Evolutionary conservation across 1,140 invertebrate species (phyloP).

Genomic region (Dendrolimus kikuchii): DNA sequence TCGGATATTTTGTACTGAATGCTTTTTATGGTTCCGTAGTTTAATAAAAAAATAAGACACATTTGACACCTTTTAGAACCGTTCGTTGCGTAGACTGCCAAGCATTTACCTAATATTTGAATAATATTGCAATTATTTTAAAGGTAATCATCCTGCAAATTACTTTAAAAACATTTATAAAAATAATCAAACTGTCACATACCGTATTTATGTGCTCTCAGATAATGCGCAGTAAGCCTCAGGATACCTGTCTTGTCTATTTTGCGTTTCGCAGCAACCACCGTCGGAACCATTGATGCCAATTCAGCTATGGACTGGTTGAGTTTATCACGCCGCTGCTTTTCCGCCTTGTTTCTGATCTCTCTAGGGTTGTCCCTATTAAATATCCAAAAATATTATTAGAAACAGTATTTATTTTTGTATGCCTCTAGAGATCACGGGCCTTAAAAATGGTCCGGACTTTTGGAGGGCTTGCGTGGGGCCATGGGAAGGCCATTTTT

Average conservation of each 20-base stretch:
- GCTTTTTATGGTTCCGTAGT: no score
- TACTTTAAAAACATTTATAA: no score
- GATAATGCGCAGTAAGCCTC: conserved; percentile 84
- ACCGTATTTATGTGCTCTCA: conserved; percentile 72
- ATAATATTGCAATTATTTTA: no score
- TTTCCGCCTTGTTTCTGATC: conserved; percentile 88
- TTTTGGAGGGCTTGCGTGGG: no score
- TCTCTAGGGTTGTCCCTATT: conserved; percentile 80
- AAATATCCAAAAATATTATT: conserved; percentile 36
- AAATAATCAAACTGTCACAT: conserved; percentile 6
- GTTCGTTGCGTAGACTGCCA: no score
- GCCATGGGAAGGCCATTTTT: no score
- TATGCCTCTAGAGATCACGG: conserved; percentile 1
- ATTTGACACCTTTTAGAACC: no score
- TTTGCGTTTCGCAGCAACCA: conserved; percentile 83
- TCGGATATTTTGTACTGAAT: no score
- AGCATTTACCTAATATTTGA: no score
- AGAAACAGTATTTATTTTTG: conserved; percentile 6
- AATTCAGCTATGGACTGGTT: conserved; percentile 90
- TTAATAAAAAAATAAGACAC: no score
- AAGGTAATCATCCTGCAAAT: no score
- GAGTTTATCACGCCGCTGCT: conserved; percentile 90
- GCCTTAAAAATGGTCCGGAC: no score
- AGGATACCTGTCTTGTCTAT: conserved; percentile 93
- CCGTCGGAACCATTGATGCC: conserved; percentile 86